These are phyloP conservation scores for Ochropacha duplaris DNA, from an alignment of 2,888 invertebrate genomes.

Conservation along the genomic window DNA sequence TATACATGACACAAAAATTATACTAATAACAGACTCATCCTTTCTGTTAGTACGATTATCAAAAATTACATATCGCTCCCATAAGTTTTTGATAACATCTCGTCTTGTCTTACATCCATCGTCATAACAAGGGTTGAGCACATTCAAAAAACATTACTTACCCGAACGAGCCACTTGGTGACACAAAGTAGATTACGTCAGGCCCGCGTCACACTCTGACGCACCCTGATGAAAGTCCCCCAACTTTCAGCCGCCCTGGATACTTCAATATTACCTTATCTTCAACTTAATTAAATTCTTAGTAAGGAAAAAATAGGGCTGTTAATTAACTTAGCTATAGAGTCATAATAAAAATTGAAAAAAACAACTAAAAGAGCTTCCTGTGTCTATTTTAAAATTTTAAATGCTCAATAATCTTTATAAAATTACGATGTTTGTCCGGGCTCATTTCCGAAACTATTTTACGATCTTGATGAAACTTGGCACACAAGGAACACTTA, in stretches of 20 bases:
- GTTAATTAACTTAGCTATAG: not conserved
- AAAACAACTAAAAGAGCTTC: not conserved
- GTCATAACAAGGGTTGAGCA: slow-evolving; percentile 33
- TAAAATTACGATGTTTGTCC: too few species aligned
- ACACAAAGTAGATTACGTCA: slow-evolving; percentile 45
- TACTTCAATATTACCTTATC: slow-evolving; percentile 1
- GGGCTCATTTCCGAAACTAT: too few species aligned
- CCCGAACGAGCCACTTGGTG: slow-evolving; percentile 29
- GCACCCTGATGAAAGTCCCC: slow-evolving; percentile 17
- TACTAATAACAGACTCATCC: too few species aligned
- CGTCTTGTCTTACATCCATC: not conserved
- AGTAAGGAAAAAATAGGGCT: not conserved
- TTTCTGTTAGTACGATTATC: too few species aligned
- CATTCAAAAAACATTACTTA: slow-evolving; percentile 41
- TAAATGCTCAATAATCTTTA: too few species aligned
- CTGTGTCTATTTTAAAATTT: not conserved
- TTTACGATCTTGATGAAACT: too few species aligned
- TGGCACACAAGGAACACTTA: too few species aligned
- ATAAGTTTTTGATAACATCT: not conserved
- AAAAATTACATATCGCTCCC: not conserved
- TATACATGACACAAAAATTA: too few species aligned
- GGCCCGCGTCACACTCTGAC: slow-evolving; percentile 19
- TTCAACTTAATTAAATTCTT: not conserved
- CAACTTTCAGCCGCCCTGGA: slow-evolving; percentile 6
- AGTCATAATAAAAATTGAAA: not conserved